Percentiles rank a stretch among this genome's conserved stretches.
phyloP scores from a whole-genome alignment of 2,888 invertebrate genomes.

The Gymnoscelis rufifasciata region DNA sequence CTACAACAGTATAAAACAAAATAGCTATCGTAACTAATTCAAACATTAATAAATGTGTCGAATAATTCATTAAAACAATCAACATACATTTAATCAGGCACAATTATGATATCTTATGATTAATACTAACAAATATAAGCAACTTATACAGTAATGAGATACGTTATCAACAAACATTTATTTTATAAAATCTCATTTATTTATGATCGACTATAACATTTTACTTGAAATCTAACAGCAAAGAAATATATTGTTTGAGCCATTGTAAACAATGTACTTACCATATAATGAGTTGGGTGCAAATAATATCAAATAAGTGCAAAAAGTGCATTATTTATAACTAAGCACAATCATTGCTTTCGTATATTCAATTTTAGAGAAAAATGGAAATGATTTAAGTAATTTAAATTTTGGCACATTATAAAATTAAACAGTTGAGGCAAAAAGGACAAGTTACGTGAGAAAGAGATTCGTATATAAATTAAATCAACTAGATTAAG shows the following conservation, averaged over 20 bases:
- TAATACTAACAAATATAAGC: conserved; percentile 46
- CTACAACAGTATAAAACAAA: conserved; percentile 14
- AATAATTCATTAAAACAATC: conserved; percentile 32
- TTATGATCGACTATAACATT: conserved; percentile 25
- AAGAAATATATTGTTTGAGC: conserved; percentile 22
- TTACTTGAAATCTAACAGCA: conserved; percentile 11
- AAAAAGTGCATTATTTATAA: conserved; percentile 2
- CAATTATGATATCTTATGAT: conserved; percentile 43
- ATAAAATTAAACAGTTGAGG: conserved; percentile 11
- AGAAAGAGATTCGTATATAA: neutral
- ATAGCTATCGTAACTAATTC: conserved; percentile 14
- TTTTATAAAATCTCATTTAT: conserved; percentile 37
- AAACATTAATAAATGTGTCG: conserved; percentile 10
- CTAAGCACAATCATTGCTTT: neutral
- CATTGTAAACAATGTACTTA: conserved; percentile 8
- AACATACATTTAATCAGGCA: conserved; percentile 54
- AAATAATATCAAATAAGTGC: conserved; percentile 11
- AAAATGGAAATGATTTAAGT: neutral
- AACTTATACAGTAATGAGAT: conserved; percentile 3
- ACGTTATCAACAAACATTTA: conserved; percentile 26
- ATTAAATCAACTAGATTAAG: neutral
- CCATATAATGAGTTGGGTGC: conserved; percentile 9
- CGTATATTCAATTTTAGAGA: neutral
- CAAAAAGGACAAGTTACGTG: neutral
- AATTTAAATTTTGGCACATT: conserved; percentile 19